phyloP scores from a whole-genome alignment of 2,888 invertebrate species.

The Macropis europaea region DNA sequence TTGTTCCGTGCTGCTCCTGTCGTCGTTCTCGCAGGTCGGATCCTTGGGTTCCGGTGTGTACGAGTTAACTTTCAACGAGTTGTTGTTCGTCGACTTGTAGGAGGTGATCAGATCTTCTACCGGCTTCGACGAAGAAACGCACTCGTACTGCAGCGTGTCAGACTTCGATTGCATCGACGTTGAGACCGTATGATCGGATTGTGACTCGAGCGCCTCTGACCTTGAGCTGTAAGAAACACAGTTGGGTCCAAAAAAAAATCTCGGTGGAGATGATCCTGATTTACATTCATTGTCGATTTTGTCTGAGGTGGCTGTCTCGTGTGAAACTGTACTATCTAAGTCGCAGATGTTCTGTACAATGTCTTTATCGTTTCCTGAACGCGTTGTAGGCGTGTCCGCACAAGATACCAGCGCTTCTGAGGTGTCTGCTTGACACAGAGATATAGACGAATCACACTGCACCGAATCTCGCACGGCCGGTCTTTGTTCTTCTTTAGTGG shows the following conservation, averaged over 20 bases:
- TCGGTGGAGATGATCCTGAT: constrained; percentile 64
- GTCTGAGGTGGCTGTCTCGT: constrained; percentile 4
- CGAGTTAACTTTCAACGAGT: constrained; percentile 54
- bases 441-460: constrained; percentile 67
- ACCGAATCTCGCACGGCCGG: constrained; percentile 30
- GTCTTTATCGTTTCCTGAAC: constrained; percentile 18
- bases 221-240: constrained; percentile 74
- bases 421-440: constrained; percentile 52
- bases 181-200: constrained; percentile 43
- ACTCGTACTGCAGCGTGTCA: constrained; percentile 58
- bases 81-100: constrained; percentile 61
- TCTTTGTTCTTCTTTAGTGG: constrained; percentile 2
- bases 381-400: constrained; percentile 21
- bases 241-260: constrained; percentile 79
- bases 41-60: constrained; percentile 27
- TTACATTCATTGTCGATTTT: constrained; percentile 55
- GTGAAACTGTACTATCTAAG: constrained; percentile 9
- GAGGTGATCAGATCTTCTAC: constrained; percentile 39
- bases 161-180: constrained; percentile 45
- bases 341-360: constrained; percentile 24
- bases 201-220: constrained; percentile 33
- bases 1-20: constrained; percentile 15
- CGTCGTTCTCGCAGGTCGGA: constrained; percentile 1
- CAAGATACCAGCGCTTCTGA: constrained; percentile 37
- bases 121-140: constrained; percentile 58